Base-by-base conservation (phyloP, 2,888 invertebrate genomes). In the Perdita meconis region DNA sequence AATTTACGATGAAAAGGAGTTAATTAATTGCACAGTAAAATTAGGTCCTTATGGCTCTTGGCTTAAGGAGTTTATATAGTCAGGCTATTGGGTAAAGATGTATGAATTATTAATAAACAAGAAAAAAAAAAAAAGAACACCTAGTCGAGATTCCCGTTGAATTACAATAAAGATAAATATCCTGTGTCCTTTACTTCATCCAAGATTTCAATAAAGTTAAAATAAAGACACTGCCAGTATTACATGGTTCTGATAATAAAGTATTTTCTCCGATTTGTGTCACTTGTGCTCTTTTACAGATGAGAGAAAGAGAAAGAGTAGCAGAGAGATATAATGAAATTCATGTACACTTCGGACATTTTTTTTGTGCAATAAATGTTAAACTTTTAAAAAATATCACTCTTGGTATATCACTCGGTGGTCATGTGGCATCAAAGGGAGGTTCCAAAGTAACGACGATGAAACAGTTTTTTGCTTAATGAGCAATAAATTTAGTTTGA, bases 391-490 rank as follows among this genome's bases (percentile, higher is more conserved):
- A 83, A 76, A 84, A 82, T 80, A 82, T 83, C 72, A 83, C 81
- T 84, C 79, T 87, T 88, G 86, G 85, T 82, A 86, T 88, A 89
- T 89, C 88, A 78, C 87, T 87, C 87, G 88, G 87, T 87, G 85
- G 87, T 91, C 90, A 90, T 90, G 89, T 90, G 90, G 90, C 90
- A 90, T 88, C 86, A 86, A 85, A 86, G 81, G 82, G 78, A 78
- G 77, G 78, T 76, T 70, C 78, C 30, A 63, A 68, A 56, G 71
- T 65, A 59, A 69, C 26, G 30, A 67, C 50, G 44, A 81, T 80
- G 64, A 53, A 70, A 73, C 26, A 16, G 53, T 73, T 77, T 57
- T 44, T 72, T 74, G 76, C 65, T 47, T 63, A 36, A 73, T 19
- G 61, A 65, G 80, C 67, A 68, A 72, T 76, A 57, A 50, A 85